phyloP scores from a whole-genome alignment of 2,888 invertebrate genomes.

The Stenurella melanura region DNA sequence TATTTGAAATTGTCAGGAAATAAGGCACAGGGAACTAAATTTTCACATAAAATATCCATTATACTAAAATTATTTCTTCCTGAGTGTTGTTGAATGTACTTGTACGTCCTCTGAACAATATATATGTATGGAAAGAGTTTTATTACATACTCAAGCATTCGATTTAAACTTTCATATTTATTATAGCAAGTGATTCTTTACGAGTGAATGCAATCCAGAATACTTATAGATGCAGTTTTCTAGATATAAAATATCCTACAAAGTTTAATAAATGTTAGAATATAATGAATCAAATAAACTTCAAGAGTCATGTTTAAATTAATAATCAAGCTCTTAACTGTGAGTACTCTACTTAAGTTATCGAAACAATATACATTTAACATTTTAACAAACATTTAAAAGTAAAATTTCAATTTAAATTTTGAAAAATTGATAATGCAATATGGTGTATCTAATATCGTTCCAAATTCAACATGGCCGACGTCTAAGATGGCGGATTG shows the following conservation, averaged over 20 bases:
- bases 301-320: too few relatives aligned
- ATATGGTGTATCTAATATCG: too few relatives aligned
- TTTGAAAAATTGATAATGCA: too few relatives aligned
- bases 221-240: neutral
- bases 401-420: too few relatives aligned
- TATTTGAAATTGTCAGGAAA: neutral
- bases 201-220: neutral
- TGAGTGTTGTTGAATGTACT: slow-evolving; percentile 21
- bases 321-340: too few relatives aligned
- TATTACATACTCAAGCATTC: slow-evolving; percentile 24
- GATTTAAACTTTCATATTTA: slow-evolving; percentile 34
- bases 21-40: slow-evolving; percentile 4
- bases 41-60: slow-evolving; percentile 26
- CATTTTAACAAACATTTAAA: too few relatives aligned
- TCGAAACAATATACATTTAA: too few relatives aligned
- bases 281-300: too few relatives aligned
- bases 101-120: neutral
- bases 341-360: too few relatives aligned
- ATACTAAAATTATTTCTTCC: slow-evolving; percentile 28
- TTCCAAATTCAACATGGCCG: too few relatives aligned
- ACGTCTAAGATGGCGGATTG: too few relatives aligned
- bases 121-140: slow-evolving; percentile 26
- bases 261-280: neutral
- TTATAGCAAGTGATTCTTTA: slow-evolving; percentile 18
- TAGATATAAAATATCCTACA: neutral